phyloP scores from a whole-genome alignment of 2,888 invertebrate genomes.

The Tachina lurida region DNA sequence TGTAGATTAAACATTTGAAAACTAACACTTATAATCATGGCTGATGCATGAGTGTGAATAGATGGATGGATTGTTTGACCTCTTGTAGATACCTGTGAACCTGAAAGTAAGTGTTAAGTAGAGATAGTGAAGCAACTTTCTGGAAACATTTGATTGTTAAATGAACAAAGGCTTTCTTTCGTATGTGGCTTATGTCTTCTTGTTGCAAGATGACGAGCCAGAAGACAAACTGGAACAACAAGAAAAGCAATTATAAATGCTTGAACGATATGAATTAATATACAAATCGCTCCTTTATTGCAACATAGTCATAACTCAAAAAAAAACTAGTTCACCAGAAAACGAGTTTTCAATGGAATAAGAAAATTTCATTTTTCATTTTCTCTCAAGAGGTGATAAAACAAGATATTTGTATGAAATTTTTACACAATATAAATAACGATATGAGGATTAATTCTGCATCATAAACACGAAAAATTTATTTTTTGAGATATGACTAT shows the following conservation, averaged over 20 bases:
- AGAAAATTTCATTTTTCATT: too few relatives aligned
- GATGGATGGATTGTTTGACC: neutral
- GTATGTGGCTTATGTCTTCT: slow-evolving; percentile 6
- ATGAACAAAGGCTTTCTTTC: neutral
- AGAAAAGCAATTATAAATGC: slow-evolving; percentile 9
- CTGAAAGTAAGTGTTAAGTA: neutral
- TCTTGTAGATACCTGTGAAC: too few relatives aligned
- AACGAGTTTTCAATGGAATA: too few relatives aligned
- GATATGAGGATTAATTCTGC: too few relatives aligned
- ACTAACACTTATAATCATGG: neutral
- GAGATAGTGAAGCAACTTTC: slow-evolving; percentile 4
- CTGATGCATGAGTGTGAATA: neutral
- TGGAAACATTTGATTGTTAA: neutral
- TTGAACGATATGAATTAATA: neutral
- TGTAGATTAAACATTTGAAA: neutral
- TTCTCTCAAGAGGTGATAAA: too few relatives aligned
- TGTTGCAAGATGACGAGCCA: slow-evolving; percentile 44
- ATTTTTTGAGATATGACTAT: too few relatives aligned
- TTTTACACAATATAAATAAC: too few relatives aligned
- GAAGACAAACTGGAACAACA: slow-evolving; percentile 9
- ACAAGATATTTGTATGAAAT: too few relatives aligned
- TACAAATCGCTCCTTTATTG: too few relatives aligned
- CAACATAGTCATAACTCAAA: too few relatives aligned
- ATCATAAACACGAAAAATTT: too few relatives aligned
- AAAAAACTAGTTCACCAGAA: too few relatives aligned